Evolutionary conservation across 2,888 invertebrate species (phyloP), one percentile per base, ranked within the genome.

Genomic region (Sarcophaga rosellei): DNA sequence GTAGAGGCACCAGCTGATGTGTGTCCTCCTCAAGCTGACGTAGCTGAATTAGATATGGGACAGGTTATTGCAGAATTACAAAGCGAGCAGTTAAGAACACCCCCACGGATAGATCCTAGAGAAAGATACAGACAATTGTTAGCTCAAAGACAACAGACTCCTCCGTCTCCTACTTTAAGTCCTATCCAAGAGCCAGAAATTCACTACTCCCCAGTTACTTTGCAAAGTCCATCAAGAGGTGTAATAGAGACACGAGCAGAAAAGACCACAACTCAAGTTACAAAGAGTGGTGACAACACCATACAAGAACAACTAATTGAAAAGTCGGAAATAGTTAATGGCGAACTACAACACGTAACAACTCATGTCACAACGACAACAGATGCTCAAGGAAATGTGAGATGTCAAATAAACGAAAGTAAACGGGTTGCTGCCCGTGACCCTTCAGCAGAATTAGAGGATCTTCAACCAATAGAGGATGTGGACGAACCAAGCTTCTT

Each of bases 401-500:
- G 63, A 45, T 73, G 57, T 20, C 63, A 81, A 78, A 81, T 81
- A 23, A 81, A 81, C 10, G 85, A 85, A 57, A 74, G 35, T 25
- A 81, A 73, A 68, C 62, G 59, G 1, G 3, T 81, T 21, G 35
- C 68, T 35, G 81, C 81, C 3, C 73, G 59, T 63, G 76, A 79
- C 45, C 53, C 45, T 6, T 53, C 82, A 23, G 47, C 23, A 47
- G 59, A 73, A 25, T 20, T 23, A 4, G 65, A 68, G 25, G 8
- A 4, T 0, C 12, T 23, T 12, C 76, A 77, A 17, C 3, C 65
- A 8, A 25, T 83, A 12, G 65, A n/a, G 77, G 69, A 83, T 57
- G 57, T 86, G 23, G 23, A 76, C 61, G 81, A 84, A 74, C 78
- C 83, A 15, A 83, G 74, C 61, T 81, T 77, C 44, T 73, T 86